Evolutionary conservation across 2,888 invertebrate species (phyloP).

Genomic region (Zaprionus bogoriensis): DNA sequence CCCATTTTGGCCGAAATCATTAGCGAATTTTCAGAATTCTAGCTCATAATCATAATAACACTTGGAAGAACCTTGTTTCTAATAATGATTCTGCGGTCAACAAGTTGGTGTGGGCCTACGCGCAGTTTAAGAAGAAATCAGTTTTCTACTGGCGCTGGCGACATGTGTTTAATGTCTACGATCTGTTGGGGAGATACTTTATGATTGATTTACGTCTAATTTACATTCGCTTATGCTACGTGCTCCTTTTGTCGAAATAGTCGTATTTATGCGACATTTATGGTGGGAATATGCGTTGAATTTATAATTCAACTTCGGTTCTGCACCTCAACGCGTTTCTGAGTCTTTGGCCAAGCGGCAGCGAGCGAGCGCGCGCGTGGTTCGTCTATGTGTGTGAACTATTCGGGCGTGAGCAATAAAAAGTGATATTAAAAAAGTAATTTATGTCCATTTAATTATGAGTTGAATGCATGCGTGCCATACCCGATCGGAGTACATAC

Average conservation of each 20-base stretch:
- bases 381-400: slow-evolving; percentile 30
- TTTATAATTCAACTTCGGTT: slow-evolving; percentile 41
- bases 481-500: slow-evolving; percentile 14
- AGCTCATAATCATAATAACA: not conserved
- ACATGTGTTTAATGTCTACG: slow-evolving; percentile 54
- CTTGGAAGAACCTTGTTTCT: not conserved
- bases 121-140: not conserved
- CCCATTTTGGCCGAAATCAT: not conserved
- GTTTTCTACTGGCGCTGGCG: slow-evolving; percentile 4
- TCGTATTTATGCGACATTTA: slow-evolving; percentile 64
- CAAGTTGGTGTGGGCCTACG: slow-evolving; percentile 9
- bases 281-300: slow-evolving; percentile 69
- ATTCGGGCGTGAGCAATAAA: slow-evolving; percentile 42
- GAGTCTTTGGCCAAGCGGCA: slow-evolving; percentile 38
- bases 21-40: not conserved
- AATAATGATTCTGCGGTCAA: not conserved
- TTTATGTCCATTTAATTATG: slow-evolving; percentile 47
- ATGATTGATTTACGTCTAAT: slow-evolving; percentile 62
- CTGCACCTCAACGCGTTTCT: not conserved
- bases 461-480: slow-evolving; percentile 41
- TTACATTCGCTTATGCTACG: slow-evolving; percentile 53
- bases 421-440: slow-evolving; percentile 33
- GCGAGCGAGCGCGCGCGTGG: slow-evolving; percentile 12
- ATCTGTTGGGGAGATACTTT: slow-evolving; percentile 30
- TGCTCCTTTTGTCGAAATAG: slow-evolving; percentile 53